Evolutionary conservation across 2,113 vertebrate species (phyloP), one percentile per base, ranked within the genome.

Genomic region (Cervus canadensis): DNA sequence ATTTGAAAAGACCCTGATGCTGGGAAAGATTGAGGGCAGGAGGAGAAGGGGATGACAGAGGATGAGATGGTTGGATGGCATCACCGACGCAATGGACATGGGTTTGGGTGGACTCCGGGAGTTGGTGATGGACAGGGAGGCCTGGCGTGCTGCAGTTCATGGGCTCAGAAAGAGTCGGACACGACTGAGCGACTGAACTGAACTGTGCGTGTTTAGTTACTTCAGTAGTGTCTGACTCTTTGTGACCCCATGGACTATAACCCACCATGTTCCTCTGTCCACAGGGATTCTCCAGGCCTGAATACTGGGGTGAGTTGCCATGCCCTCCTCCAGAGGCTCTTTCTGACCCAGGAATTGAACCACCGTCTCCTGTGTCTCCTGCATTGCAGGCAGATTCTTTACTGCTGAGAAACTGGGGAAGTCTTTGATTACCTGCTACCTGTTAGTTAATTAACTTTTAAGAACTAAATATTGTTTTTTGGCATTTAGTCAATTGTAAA

Each of bases 401-500:
- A 26, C 40, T 76, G 71, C 36, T 76, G 40, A 76, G 3, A 14
- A 43, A 43, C 71, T 43, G 40, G 23, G 40, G 0, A 74, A 56
- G 71, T 62, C 21, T 93, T 87, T 87, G 12, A 82, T 87, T 67
- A 54, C 14, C 87, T 82, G 14, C 7, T 82, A 48, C 21, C 14
- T 95, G 96, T 90, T 40, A 64, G 28, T 82, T 83, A 74, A 85
- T 56, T 91, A 78, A 50, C 25, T 92, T 95, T 76, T 83, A 84
- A 79, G 7, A 87, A 94, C 4, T 85, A 94, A 64, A 3, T 79
- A 6, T 74, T 90, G n/a, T 23, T 15, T 67, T 88, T 79, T 85
- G 30, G 6, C 28, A 54, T 67, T 95, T 93, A 59, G 5, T 92
- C 56, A 96, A 50, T 50, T 94, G 16, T 52, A 56, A 50, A 33